Percentiles rank a stretch among this genome's conserved stretches.
These are phyloP conservation scores for Agapostemon virescens DNA, from an alignment of 2,888 invertebrate species.

Conservation along the genomic window DNA sequence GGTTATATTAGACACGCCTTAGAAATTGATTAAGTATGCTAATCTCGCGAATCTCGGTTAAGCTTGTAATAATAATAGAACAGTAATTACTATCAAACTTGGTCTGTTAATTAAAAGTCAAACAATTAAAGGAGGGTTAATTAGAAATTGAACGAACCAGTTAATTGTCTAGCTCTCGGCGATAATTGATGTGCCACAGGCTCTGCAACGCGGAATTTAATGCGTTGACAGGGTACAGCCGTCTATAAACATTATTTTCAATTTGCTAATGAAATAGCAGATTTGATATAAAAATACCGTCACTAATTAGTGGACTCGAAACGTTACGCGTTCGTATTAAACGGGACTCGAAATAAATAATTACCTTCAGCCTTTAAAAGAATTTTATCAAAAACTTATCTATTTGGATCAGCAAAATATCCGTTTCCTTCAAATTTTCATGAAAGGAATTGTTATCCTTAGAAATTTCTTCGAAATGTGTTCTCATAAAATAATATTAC, in stretches of 20 bases:
- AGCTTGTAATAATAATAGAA: slow-evolving; percentile 1
- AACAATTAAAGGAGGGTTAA: slow-evolving; percentile 10
- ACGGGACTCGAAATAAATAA: no score
- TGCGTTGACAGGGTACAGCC: not conserved
- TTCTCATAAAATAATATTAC: no score
- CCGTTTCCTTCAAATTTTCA: no score
- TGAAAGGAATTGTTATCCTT: no score
- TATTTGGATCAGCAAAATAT: no score
- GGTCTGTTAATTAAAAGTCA: slow-evolving; percentile 3
- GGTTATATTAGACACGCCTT: not conserved
- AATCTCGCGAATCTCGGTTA: not conserved
- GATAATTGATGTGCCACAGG: not conserved
- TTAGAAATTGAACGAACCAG: slow-evolving; percentile 24
- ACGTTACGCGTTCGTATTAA: no score
- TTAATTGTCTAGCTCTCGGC: slow-evolving; percentile 9
- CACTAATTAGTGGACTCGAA: not conserved
- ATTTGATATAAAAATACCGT: not conserved
- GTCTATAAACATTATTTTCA: not conserved
- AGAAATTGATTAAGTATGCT: slow-evolving; percentile 4
- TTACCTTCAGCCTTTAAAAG: no score
- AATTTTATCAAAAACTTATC: no score
- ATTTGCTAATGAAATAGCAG: not conserved
- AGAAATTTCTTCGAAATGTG: no score
- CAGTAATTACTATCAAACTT: not conserved
- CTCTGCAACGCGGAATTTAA: not conserved